Conservation (phyloP, 1,140 invertebrate species). For the Hycleus cichorii region DNA sequence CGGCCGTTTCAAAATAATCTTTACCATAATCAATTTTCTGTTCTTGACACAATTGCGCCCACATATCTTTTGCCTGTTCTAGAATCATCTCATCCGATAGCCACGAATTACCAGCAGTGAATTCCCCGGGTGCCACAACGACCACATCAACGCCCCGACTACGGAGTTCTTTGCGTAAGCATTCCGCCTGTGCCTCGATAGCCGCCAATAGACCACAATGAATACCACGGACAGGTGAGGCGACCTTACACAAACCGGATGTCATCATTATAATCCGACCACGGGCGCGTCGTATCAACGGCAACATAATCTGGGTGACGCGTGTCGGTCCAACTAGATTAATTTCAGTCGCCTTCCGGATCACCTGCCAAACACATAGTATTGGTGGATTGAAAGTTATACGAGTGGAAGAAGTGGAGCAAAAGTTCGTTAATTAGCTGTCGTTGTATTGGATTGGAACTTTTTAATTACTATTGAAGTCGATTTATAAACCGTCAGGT, state of each 20-base stretch:
- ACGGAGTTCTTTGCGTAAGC: constrained; percentile 73
- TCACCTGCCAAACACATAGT: constrained; percentile 39
- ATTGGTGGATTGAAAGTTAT: neutral
- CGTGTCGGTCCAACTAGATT: constrained; percentile 70
- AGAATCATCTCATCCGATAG: constrained; percentile 61
- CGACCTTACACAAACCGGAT: constrained; percentile 65
- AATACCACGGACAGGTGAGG: constrained; percentile 67
- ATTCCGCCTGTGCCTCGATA: constrained; percentile 71
- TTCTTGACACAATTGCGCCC: constrained; percentile 65
- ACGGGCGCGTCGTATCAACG: constrained; percentile 64
- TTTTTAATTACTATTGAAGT: too few species aligned
- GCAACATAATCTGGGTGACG: constrained; percentile 73
- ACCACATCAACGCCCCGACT: constrained; percentile 63
- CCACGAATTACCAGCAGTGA: constrained; percentile 68
- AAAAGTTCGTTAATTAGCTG: too few species aligned
- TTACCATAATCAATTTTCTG: constrained; percentile 69
- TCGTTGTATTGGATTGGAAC: too few species aligned
- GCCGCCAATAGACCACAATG: constrained; percentile 72
- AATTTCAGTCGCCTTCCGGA: constrained; percentile 64
- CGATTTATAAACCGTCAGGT: too few species aligned
- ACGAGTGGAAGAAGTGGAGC: too few species aligned
- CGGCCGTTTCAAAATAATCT: constrained; percentile 71
- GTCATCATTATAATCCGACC: constrained; percentile 62
- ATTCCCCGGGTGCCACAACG: constrained; percentile 76
- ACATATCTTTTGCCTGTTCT: constrained; percentile 72